phyloP scores from a whole-genome alignment of 2,888 invertebrate genomes.

The Tachina fera region DNA sequence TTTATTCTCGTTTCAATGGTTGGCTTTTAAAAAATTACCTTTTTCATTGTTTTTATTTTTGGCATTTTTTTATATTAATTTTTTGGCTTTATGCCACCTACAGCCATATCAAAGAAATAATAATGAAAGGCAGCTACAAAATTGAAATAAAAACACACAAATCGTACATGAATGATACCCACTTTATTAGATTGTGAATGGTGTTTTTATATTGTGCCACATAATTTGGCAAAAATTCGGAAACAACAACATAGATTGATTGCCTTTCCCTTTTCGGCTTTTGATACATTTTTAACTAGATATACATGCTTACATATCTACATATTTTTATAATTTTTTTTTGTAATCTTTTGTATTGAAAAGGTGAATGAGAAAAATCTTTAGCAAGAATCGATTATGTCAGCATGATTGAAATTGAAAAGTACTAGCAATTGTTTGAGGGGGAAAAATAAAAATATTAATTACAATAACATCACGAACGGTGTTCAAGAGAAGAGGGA shows the following conservation, averaged over 20 bases:
- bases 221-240: conserved; percentile 77
- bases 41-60: conserved; percentile 13
- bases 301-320: no score
- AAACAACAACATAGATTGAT: conserved; percentile 28
- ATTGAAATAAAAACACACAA: conserved; percentile 44
- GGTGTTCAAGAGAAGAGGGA: no score
- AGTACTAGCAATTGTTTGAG: not conserved
- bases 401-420: no score
- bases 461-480: no score
- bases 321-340: not conserved
- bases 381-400: not conserved
- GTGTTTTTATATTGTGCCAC: conserved; percentile 75
- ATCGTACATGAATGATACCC: conserved; percentile 30
- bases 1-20: not conserved
- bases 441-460: not conserved
- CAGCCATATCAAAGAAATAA: conserved; percentile 21
- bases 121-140: conserved; percentile 24
- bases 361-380: not conserved
- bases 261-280: not conserved
- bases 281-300: conserved; percentile 53
- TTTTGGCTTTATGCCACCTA: conserved; percentile 46
- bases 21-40: conserved; percentile 35
- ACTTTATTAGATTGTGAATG: conserved; percentile 72
- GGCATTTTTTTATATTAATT: conserved; percentile 8
- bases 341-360: not conserved